Percentiles rank a stretch among this genome's conserved stretches.
Evolutionary conservation across 2,888 invertebrate genomes (phyloP).

Genomic region (Scaptomyza flava): DNA sequence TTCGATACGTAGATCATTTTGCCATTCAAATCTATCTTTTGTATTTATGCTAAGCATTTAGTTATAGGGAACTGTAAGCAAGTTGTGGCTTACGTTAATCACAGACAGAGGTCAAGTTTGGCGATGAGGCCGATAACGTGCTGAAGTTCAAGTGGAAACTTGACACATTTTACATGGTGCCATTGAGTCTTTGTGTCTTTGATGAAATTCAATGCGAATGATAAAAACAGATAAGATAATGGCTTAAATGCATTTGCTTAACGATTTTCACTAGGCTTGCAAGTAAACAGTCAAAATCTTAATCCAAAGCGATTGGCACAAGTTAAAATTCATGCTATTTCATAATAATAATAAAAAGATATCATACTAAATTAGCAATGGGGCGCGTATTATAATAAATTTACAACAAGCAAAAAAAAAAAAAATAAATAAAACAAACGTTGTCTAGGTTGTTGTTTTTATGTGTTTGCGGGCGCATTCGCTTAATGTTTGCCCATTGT

Average conservation of each 20-base stretch:
- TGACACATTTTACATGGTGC: slow-evolving; percentile 42
- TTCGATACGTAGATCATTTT: slow-evolving; percentile 41
- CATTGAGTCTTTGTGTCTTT: slow-evolving; percentile 2
- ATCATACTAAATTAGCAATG: slow-evolving; percentile 76
- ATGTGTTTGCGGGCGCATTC: slow-evolving; percentile 53
- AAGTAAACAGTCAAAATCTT: slow-evolving; percentile 42
- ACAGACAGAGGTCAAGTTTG: slow-evolving; percentile 66
- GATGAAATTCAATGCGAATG: slow-evolving; percentile 30
- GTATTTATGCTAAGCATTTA: slow-evolving; percentile 45
- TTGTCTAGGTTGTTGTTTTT: slow-evolving; percentile 38
- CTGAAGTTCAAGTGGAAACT: slow-evolving; percentile 59
- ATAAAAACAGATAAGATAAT: slow-evolving; percentile 37
- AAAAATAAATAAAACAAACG: slow-evolving; percentile 18
- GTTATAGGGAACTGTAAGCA: slow-evolving; percentile 17
- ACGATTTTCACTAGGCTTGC: slow-evolving; percentile 31
- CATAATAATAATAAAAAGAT: slow-evolving; percentile 62
- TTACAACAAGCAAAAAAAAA: slow-evolving; percentile 34
- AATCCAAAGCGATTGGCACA: slow-evolving; percentile 50
- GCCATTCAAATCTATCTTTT: slow-evolving; percentile 30
- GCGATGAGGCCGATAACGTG: slow-evolving; percentile 49
- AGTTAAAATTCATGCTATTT: slow-evolving; percentile 51
- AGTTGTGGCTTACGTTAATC: slow-evolving; percentile 47
- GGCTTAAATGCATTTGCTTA: slow-evolving; percentile 35
- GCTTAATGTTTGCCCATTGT: slow-evolving; percentile 74
- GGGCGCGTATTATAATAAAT: slow-evolving; percentile 73